These are phyloP conservation scores for Heptranchias perlo DNA, from an alignment of 2,113 vertebrate species.

Conservation along the genomic window DNA sequence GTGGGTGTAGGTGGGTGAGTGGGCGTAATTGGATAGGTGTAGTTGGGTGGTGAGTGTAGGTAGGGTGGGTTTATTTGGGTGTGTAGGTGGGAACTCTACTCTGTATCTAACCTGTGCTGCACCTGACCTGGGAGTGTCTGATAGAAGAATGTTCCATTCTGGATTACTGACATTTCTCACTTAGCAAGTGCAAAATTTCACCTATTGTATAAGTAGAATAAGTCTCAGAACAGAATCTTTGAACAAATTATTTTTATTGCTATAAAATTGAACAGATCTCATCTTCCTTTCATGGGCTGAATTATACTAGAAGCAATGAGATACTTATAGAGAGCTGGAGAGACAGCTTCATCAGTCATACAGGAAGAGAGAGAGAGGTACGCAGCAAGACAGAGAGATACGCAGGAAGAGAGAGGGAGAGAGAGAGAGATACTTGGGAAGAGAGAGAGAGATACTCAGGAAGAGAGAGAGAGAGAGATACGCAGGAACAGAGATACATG, in stretches of 20 bases:
- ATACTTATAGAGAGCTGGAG: background rate
- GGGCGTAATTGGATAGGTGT: no score
- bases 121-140: background rate
- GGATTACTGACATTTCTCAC: no score
- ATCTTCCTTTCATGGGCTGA: background rate
- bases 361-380: background rate
- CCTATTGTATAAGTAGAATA: background rate
- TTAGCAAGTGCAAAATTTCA: no score
- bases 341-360: background rate
- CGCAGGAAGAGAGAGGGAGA: background rate
- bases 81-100: background rate
- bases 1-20: no score
- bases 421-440: background rate
- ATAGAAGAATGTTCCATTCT: no score
- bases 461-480: background rate
- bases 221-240: background rate
- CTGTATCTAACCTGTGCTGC: background rate
- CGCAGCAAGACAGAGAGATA: background rate
- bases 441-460: background rate
- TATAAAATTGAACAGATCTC: background rate
- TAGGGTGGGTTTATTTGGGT: no score
- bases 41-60: no score
- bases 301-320: background rate
- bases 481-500: no score
- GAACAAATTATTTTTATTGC: background rate